phyloP scores from a whole-genome alignment of 2,113 vertebrate species.

The Ranitomeya variabilis region DNA sequence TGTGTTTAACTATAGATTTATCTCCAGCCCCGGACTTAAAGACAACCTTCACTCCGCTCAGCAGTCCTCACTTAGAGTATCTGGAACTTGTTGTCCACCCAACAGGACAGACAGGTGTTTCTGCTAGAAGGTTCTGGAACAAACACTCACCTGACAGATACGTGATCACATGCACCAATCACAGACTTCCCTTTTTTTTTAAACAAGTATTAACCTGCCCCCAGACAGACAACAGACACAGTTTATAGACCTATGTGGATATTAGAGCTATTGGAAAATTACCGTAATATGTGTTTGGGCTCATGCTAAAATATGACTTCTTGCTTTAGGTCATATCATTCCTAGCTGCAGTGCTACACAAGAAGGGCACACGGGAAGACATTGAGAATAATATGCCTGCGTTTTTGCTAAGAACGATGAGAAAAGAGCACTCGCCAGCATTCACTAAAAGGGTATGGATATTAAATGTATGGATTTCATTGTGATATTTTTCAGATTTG shows the following conservation, averaged over 20 bases:
- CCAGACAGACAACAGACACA: no score
- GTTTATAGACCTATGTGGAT: background rate
- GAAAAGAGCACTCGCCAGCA: slow-evolving; percentile 64
- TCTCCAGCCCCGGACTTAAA: no score
- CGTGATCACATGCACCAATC: no score
- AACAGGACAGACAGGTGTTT: no score
- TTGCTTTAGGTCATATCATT: slow-evolving; percentile 87
- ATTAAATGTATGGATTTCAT: slow-evolving; percentile 5
- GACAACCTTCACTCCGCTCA: no score
- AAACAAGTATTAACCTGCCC: no score
- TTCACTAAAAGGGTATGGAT: slow-evolving; percentile 78
- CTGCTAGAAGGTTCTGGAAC: no score
- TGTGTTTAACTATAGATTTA: no score
- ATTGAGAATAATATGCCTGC: slow-evolving; percentile 90
- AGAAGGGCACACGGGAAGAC: slow-evolving; percentile 92
- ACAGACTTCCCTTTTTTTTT: no score
- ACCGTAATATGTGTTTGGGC: background rate
- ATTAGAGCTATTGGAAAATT: background rate
- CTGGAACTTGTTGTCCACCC: no score
- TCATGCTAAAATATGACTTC: slow-evolving; percentile 20
- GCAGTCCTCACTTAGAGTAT: no score
- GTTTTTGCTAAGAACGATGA: slow-evolving; percentile 84
- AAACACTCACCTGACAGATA: no score
- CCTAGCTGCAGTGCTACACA: slow-evolving; percentile 88
- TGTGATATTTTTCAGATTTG: background rate